These are phyloP conservation scores for Odocoileus hemionus DNA, from an alignment of 2,113 vertebrate species.

Conservation along the genomic window DNA sequence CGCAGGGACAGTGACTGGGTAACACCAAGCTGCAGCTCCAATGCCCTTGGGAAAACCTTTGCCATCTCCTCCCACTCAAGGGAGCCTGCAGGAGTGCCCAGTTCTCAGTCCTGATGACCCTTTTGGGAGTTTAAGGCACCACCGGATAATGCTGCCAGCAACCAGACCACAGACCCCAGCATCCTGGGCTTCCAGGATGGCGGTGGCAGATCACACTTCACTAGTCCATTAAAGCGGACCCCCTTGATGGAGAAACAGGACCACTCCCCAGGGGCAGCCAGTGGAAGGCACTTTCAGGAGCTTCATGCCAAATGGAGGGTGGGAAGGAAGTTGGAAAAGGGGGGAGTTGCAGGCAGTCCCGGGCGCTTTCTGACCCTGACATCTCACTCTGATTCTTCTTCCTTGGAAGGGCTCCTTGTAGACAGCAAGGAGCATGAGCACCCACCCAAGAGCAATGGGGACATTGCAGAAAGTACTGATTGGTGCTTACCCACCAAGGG, in stretches of 20 bases:
- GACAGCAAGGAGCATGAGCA: neutral
- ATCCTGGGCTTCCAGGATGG: neutral
- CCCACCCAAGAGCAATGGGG: neutral
- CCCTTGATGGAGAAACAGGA: neutral
- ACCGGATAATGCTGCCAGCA: neutral
- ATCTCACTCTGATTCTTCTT: neutral
- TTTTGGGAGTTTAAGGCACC: neutral
- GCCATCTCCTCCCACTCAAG: neutral
- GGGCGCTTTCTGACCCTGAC: neutral
- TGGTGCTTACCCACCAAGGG: neutral
- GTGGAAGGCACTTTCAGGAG: neutral
- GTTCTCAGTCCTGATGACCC: neutral
- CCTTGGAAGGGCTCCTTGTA: neutral
- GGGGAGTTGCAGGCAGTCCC: neutral
- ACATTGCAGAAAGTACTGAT: too few relatives aligned
- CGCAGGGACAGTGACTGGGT: neutral
- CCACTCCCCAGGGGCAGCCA: neutral
- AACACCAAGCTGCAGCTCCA: accelerated
- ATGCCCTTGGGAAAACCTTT: neutral
- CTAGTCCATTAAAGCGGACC: neutral
- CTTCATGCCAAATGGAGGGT: neutral
- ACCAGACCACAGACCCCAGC: neutral
- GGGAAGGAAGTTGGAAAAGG: accelerated
- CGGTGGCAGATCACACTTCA: neutral
- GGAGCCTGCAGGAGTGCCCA: accelerated